phyloP scores from a whole-genome alignment of 2,797 vertebrate species.

The Aulostomus chinensis region DNA sequence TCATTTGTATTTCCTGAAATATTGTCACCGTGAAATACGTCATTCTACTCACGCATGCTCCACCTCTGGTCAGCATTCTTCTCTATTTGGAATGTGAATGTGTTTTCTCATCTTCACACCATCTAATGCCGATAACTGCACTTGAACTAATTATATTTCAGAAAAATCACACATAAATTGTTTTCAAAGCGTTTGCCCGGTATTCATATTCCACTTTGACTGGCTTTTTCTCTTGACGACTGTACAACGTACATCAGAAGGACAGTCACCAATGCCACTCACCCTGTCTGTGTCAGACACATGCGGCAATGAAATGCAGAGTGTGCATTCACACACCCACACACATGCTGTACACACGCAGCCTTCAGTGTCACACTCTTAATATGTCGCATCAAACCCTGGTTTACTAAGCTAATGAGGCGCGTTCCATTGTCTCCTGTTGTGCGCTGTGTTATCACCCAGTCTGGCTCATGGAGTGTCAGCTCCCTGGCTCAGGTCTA shows the following conservation, averaged over 20 bases:
- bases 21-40: no score
- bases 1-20: no score
- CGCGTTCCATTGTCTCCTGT: conserved; percentile 52
- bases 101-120: no score
- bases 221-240: no score
- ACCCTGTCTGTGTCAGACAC: not conserved
- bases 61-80: no score
- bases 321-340: conserved; percentile 28
- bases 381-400: conserved; percentile 54
- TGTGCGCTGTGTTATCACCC: conserved; percentile 49
- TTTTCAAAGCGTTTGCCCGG: no score
- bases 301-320: conserved; percentile 14
- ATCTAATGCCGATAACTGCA: no score
- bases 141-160: no score
- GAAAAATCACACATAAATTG: no score
- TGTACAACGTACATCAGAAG: not conserved
- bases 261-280: conserved; percentile 4
- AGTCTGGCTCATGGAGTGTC: conserved; percentile 43
- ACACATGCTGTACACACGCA: conserved; percentile 20
- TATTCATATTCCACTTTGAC: no score
- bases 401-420: conserved; percentile 62
- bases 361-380: conserved; percentile 34
- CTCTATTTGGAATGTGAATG: no score
- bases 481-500: conserved; percentile 56
- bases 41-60: no score